A percentile compares a stretch with the other conserved stretches of the same genome.
Evolutionary conservation across 2,888 invertebrate genomes (phyloP).

Genomic region (Cosmorhoe ocellata): DNA sequence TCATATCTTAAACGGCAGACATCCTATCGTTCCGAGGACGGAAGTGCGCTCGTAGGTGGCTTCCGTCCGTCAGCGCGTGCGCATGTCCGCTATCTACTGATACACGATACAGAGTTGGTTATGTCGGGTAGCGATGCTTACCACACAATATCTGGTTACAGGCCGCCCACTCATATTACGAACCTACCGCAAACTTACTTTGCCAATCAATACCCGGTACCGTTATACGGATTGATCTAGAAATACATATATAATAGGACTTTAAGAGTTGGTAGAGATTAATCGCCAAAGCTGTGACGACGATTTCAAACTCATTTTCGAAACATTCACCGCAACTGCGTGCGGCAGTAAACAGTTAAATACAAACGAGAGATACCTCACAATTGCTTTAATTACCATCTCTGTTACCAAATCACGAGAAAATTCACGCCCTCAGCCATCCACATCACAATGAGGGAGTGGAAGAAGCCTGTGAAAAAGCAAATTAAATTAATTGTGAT

Average conservation of each 20-base stretch:
- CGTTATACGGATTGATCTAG: slow-evolving; percentile 1
- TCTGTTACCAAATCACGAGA: slow-evolving; percentile 78
- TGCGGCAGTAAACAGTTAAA: slow-evolving; percentile 69
- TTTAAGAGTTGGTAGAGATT: too few relatives aligned
- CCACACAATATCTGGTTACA: slow-evolving; percentile 54
- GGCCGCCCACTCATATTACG: slow-evolving; percentile 45
- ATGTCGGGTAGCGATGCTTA: slow-evolving; percentile 39
- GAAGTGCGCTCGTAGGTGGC: slow-evolving; percentile 61
- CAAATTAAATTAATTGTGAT: slow-evolving; percentile 81
- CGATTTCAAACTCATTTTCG: slow-evolving; percentile 51
- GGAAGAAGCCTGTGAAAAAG: slow-evolving; percentile 80
- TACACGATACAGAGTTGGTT: slow-evolving; percentile 44
- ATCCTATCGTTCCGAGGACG: slow-evolving; percentile 50
- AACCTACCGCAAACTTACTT: slow-evolving; percentile 32
- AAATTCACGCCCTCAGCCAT: slow-evolving; percentile 75
- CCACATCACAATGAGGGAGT: slow-evolving; percentile 73
- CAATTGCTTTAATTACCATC: slow-evolving; percentile 77
- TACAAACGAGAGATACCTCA: slow-evolving; percentile 73
- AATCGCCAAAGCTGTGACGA: slow-evolving; percentile 24
- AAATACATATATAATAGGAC: neutral
- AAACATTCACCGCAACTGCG: slow-evolving; percentile 57
- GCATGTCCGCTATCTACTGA: slow-evolving; percentile 52
- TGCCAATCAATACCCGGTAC: slow-evolving; percentile 1
- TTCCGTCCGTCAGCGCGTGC: slow-evolving; percentile 76
- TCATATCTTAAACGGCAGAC: slow-evolving; percentile 52